Evolutionary conservation across 2,113 vertebrate genomes (phyloP).

Genomic region (Bujurquina vittata): DNA sequence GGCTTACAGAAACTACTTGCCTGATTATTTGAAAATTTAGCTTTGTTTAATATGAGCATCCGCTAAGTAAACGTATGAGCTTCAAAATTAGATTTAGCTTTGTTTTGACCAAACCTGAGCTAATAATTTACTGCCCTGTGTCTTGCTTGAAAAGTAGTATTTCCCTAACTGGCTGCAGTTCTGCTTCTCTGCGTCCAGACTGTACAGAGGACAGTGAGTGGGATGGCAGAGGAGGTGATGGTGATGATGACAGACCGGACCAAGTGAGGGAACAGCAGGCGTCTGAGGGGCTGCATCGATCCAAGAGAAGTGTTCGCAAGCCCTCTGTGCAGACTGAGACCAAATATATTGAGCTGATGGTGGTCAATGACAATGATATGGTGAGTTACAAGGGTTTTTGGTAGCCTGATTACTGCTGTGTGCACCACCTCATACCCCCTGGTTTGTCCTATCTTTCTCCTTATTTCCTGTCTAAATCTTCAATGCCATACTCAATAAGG

Average conservation of each 20-base stretch:
- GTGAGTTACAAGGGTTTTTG: constrained; percentile 69
- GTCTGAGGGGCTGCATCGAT: constrained; percentile 58
- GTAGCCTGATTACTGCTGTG: not conserved
- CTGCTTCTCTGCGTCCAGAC: constrained; percentile 61
- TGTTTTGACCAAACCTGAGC: not conserved
- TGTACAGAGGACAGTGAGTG: constrained; percentile 66
- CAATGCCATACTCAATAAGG: not conserved
- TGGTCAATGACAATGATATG: constrained; percentile 93
- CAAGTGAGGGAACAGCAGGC: constrained; percentile 36
- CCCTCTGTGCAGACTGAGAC: constrained; percentile 93
- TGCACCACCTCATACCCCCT: not conserved
- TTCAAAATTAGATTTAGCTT: not conserved
- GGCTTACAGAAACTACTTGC: not conserved
- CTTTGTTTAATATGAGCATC: not conserved
- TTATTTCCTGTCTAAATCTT: not conserved
- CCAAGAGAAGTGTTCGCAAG: constrained; percentile 83
- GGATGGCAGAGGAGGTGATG: constrained; percentile 55
- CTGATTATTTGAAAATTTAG: fast-evolving
- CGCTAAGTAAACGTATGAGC: not conserved
- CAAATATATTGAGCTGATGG: constrained; percentile 95
- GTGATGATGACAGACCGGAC: constrained; percentile 34
- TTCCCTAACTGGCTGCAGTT: not conserved
- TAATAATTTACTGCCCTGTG: not conserved
- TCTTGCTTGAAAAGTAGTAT: not conserved
- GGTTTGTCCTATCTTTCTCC: not conserved